Base-by-base conservation (phyloP, 2,888 invertebrate species). In the Chrysomela aeneicollis region DNA sequence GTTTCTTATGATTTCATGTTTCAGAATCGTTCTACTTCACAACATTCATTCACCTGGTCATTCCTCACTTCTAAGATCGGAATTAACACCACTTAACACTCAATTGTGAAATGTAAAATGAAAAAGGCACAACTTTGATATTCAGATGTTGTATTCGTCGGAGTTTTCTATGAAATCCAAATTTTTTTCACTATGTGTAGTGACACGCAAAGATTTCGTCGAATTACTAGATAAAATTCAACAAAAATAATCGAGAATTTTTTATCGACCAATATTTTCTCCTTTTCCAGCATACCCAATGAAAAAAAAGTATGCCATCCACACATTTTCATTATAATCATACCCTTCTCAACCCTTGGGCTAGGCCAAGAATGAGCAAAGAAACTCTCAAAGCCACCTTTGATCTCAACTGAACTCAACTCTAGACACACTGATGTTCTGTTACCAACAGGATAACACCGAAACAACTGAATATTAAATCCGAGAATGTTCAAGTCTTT, bases 371-470 rank as follows among this genome's bases (percentile, higher is more conserved):
- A 21, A 57, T 54, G 64, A 64, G 51, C 64, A 64, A 66, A 69
- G 66, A 65, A 69, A 66, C 55, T 64, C 59, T 63, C 69, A 69
- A 66, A 69, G 69, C 66, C 63, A 62, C 64, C 72, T 74, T 74
- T 74, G 74, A 73, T 74, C 74, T 74, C 42, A 2, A 42, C 74
- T 74, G n/a, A 2, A 42, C 26, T 26, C 26, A 26, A 26, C 35
- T 35, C 35, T 70, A 59, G 61, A 12, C 35, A 37, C 46, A 17
- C 57, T 37, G n/a, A n/a, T n/a, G 46, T 46, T 37, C 22, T 18
- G 57, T 32, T 57, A 26, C 17, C 19, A 19, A 12, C 10, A 26
- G 54, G 46, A 26, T 30, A 57, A 46, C 15, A 12, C 57, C 22
- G 12, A 57, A 57, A 64, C 47, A 64, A 64, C 60, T 49, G 64